Conservation (phyloP, 2,113 vertebrate species). For the Tamias sibiricus region DNA sequence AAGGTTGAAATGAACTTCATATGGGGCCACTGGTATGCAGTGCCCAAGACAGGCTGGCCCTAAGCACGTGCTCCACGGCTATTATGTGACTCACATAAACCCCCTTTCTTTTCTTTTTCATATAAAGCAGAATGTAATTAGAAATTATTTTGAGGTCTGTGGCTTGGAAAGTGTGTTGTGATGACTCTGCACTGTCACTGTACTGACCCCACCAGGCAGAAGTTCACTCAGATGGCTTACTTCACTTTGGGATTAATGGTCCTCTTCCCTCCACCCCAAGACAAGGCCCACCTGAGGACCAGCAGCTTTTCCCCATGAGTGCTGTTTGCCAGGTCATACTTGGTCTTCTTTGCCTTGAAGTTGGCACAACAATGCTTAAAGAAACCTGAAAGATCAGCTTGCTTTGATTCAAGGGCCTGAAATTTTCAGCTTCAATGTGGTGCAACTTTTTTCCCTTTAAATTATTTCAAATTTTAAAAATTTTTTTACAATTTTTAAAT, state of each 20-base stretch:
- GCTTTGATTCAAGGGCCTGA: background rate
- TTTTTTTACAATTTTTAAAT: too few relatives aligned
- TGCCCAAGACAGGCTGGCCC: background rate
- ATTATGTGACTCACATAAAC: background rate
- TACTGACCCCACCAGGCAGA: background rate
- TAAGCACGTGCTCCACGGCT: background rate
- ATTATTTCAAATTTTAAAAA: too few relatives aligned
- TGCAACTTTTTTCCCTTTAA: too few relatives aligned
- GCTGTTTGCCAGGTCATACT: background rate
- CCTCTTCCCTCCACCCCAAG: background rate
- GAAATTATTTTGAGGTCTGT: background rate
- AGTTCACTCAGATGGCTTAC: background rate
- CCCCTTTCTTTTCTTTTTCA: background rate
- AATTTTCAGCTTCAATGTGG: background rate
- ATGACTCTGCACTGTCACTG: background rate
- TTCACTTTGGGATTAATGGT: background rate
- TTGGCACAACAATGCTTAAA: background rate
- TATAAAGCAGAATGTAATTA: background rate
- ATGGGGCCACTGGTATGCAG: fast-evolving
- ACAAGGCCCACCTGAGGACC: background rate
- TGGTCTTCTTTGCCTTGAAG: background rate
- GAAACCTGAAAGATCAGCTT: background rate
- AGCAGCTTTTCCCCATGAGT: background rate
- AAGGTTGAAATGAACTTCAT: background rate
- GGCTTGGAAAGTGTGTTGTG: background rate